phyloP scores from a whole-genome alignment of 2,113 vertebrate genomes.

The Arothron firmamentum region DNA sequence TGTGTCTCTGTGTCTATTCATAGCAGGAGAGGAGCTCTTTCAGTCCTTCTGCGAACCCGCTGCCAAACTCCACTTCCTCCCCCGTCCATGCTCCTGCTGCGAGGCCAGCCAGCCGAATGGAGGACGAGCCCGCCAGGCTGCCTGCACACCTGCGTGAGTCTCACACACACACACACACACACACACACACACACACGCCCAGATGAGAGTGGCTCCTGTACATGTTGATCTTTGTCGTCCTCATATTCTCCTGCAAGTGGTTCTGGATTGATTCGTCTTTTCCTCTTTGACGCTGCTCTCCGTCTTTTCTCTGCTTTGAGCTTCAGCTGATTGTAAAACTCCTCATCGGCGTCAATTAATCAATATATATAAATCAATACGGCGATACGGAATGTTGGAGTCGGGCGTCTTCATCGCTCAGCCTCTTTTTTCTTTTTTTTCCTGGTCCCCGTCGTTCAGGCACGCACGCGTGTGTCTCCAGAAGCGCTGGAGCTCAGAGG shows the following conservation, averaged over 20 bases:
- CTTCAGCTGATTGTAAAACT: not conserved
- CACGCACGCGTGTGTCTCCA: no score
- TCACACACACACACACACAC: conserved; percentile 29
- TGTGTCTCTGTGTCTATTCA: conserved; percentile 80
- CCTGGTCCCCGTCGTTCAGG: not conserved
- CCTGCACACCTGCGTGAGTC: conserved; percentile 96
- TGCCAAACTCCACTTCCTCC: conserved; percentile 86
- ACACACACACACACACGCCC: conserved; percentile 18
- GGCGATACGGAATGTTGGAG: no score
- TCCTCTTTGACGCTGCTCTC: no score
- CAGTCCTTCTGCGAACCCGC: conserved; percentile 89
- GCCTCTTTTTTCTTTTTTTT: not conserved
- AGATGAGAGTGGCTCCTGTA: conserved; percentile 25
- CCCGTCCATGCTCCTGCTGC: conserved; percentile 90
- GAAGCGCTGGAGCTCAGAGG: conserved; percentile 12
- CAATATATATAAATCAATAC: not conserved
- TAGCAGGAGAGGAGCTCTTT: conserved; percentile 96
- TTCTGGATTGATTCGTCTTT: no score
- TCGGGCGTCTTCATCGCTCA: no score
- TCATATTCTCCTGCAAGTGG: not conserved
- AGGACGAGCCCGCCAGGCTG: conserved; percentile 89
- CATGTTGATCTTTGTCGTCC: conserved; percentile 20
- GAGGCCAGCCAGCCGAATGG: conserved; percentile 86
- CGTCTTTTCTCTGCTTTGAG: not conserved
- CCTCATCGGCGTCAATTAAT: conserved; percentile 6